Percentiles rank a stretch among this genome's conserved stretches.
phyloP scores from a whole-genome alignment of 2,888 invertebrate species.

The Coelinius sp. region DNA sequence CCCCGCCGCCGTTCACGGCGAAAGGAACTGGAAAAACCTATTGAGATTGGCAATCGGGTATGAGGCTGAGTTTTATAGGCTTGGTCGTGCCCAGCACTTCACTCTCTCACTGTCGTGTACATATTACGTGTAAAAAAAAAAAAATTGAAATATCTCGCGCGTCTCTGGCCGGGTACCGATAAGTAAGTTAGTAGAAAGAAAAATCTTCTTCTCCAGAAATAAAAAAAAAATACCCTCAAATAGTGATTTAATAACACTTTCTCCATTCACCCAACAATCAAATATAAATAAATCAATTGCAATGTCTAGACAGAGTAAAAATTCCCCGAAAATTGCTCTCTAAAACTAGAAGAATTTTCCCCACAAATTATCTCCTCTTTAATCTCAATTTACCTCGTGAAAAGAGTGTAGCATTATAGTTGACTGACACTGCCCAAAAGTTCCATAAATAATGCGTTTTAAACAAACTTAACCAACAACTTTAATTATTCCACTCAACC shows the following conservation, averaged over 20 bases:
- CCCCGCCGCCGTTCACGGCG: background rate
- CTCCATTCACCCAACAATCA: background rate
- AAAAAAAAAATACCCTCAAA: background rate
- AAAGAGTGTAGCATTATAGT: slow-evolving; percentile 60
- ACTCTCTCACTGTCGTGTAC: slow-evolving; percentile 21
- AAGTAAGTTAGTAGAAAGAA: background rate
- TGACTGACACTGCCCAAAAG: slow-evolving; percentile 42
- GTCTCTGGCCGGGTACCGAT: slow-evolving; percentile 10
- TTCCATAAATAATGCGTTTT: background rate
- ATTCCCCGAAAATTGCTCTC: background rate
- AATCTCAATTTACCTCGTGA: slow-evolving; percentile 55
- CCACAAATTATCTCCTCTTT: background rate
- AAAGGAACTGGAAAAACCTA: slow-evolving; percentile 26
- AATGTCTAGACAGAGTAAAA: background rate
- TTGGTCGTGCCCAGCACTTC: slow-evolving; percentile 15
- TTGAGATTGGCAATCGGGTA: slow-evolving; percentile 21
- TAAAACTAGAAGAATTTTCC: background rate
- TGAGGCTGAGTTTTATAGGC: slow-evolving; percentile 32
- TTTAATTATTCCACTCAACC: background rate
- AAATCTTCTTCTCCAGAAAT: background rate
- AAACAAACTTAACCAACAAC: background rate
- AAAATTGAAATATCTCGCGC: slow-evolving; percentile 13
- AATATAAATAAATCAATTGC: slow-evolving; percentile 17
- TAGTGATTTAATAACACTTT: background rate
- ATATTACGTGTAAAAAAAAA: slow-evolving; percentile 22